These are phyloP conservation scores for Leptoteleia sp. DNA, from an alignment of 1,140 invertebrate genomes.

Conservation along the genomic window DNA sequence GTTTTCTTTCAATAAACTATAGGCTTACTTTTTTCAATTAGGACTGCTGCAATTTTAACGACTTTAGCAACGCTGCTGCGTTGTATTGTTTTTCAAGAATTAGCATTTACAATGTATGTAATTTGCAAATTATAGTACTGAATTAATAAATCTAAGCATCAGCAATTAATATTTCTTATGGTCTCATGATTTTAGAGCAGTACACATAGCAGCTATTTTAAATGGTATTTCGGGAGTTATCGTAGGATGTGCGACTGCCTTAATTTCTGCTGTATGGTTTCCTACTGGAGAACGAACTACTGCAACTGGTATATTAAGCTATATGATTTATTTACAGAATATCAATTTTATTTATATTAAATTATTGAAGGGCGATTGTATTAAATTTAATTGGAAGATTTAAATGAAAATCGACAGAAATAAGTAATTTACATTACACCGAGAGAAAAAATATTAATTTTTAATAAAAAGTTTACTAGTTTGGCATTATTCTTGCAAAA, in stretches of 20 bases:
- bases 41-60: conserved; percentile 66
- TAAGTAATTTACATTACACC: too few relatives aligned
- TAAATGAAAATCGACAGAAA: too few relatives aligned
- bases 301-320: conserved; percentile 78
- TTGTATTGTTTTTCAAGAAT: conserved; percentile 66
- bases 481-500: too few relatives aligned
- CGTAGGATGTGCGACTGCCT: conserved; percentile 72
- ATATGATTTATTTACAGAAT: too few relatives aligned
- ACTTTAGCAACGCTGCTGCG: conserved; percentile 68
- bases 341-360: too few relatives aligned
- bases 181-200: conserved; percentile 70
- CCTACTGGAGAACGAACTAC: conserved; percentile 75
- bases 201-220: conserved; percentile 72
- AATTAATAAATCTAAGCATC: neutral
- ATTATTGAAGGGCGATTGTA: too few relatives aligned
- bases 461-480: too few relatives aligned
- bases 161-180: neutral
- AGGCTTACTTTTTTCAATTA: conserved; percentile 66
- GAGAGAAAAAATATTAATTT: too few relatives aligned
- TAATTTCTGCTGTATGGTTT: conserved; percentile 78
- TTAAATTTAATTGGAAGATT: too few relatives aligned
- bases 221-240: conserved; percentile 76
- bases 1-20: conserved; percentile 1
- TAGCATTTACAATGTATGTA: conserved; percentile 67
- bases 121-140: neutral